These are phyloP conservation scores for Exocentrus adspersus DNA, from an alignment of 2,888 invertebrate species.

Conservation along the genomic window DNA sequence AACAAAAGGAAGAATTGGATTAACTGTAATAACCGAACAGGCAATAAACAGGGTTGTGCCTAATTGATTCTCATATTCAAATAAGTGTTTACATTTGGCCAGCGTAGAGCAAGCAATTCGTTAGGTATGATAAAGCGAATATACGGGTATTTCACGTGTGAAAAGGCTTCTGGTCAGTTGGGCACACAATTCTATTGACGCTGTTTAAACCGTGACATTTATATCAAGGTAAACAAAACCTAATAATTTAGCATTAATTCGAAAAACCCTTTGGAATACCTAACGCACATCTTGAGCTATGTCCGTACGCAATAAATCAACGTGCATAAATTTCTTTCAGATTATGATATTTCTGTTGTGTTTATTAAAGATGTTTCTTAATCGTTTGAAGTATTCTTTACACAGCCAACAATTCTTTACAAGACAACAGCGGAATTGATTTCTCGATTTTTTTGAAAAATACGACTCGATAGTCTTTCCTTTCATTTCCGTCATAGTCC, in stretches of 20 bases:
- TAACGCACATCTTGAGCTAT: not conserved
- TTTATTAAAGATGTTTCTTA: too few species aligned
- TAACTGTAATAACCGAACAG: conserved; percentile 38
- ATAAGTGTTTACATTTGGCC: conserved; percentile 59
- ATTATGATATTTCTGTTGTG: too few species aligned
- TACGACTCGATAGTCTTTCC: too few species aligned
- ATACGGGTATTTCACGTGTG: conserved; percentile 47
- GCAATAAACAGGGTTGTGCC: conserved; percentile 42
- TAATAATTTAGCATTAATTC: not conserved
- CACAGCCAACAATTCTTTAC: too few species aligned
- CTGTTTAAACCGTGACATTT: conserved; percentile 40
- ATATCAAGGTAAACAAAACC: conserved; percentile 33
- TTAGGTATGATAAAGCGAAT: conserved; percentile 60
- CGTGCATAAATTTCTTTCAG: too few species aligned
- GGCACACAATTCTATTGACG: conserved; percentile 40
- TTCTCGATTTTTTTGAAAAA: too few species aligned
- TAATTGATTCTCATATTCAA: conserved; percentile 57
- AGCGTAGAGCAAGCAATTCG: conserved; percentile 59
- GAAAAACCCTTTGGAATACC: conserved; percentile 9
- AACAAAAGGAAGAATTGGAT: conserved; percentile 27
- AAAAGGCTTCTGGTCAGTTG: conserved; percentile 52
- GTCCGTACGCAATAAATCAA: too few species aligned
- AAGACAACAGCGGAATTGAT: too few species aligned
- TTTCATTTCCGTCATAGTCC: too few species aligned
- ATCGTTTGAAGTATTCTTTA: too few species aligned